These are phyloP conservation scores for Onychostoma macrolepis DNA, from an alignment of 2,113 vertebrate species.

Conservation along the genomic window DNA sequence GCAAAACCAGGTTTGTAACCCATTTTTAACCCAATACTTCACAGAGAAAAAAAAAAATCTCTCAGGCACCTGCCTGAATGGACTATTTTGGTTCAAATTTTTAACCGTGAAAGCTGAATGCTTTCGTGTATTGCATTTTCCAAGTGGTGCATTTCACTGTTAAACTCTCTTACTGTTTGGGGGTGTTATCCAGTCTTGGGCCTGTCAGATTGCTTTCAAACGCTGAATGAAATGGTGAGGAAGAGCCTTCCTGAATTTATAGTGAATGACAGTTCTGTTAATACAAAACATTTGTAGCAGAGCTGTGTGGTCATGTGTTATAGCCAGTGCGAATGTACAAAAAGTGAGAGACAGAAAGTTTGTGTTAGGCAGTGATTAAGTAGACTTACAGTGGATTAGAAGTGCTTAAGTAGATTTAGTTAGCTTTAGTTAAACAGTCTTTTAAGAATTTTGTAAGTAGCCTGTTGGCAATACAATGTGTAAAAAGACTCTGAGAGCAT, in stretches of 20 bases:
- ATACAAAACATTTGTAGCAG: background rate
- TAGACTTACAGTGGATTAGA: background rate
- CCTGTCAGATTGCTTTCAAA: constrained; percentile 11
- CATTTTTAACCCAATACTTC: constrained; percentile 39
- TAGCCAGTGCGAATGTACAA: background rate
- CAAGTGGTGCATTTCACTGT: background rate
- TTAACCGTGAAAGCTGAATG: background rate
- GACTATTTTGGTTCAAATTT: constrained; percentile 16
- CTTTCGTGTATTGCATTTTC: constrained; percentile 9
- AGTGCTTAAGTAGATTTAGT: background rate
- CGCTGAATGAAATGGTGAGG: background rate
- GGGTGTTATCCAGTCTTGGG: background rate
- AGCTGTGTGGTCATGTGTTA: background rate
- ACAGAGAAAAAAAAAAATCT: constrained; percentile 4
- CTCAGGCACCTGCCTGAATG: background rate
- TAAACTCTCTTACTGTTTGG: background rate
- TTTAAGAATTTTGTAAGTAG: background rate
- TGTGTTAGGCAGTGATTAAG: constrained; percentile 13
- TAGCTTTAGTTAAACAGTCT: background rate
- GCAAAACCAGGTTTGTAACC: constrained; percentile 11
- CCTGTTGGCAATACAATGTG: background rate
- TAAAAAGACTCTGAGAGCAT: background rate
- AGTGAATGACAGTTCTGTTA: background rate
- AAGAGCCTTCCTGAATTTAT: background rate
- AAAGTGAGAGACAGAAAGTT: background rate